Base-by-base conservation (phyloP, 2,113 vertebrate species). In the Atrichornis clamosus region DNA sequence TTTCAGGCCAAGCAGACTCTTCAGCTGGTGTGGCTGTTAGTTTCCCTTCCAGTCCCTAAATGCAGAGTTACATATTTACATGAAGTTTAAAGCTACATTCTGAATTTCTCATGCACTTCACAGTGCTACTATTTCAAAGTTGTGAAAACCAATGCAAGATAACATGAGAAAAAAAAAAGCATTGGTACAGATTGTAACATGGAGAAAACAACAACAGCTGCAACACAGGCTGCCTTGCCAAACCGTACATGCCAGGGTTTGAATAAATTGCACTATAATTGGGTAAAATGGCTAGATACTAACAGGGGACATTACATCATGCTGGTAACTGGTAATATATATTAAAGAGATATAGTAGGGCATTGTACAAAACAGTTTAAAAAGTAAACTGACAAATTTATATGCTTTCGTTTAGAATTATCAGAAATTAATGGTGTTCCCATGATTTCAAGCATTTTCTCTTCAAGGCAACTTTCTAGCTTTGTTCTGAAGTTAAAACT, bases 241-340 rank as follows among this genome's bases (percentile, higher is more conserved):
- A 93, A 68, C 13, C 50, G 19, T 64, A 85, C 73, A 73, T 37
- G 32, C 70, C 50, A 93, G 50, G 17, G 42, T 92, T 83, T 94
- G 85, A 76, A 94, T 92, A 94, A 94, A 93, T 88, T 53, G 42
- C 50, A 47, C 47, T 74, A 28, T 14, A 89, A 91, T 74, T 93
- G 89, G 83, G 46, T 84, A 67, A 92, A 73, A 92, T 80, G 42
- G 52, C 47, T 83, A 55, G 81, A 87, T 95, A 93, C 96, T 96
- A 97, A 91, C 74, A 95, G 60, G 42, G 33, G 91, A 70, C 24
- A 44, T 73, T 93, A 88, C 63, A 93, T 89, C 80, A 90, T 91
- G 47, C 47, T 78, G 13, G 49, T 95, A 82, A 84, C 75, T 93
- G 44, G 75, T 50, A 63, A 94, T 70, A 95, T 20, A 93, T 15